Base-by-base conservation (phyloP, 2,888 invertebrate genomes). In the Callosobruchus maculatus region DNA sequence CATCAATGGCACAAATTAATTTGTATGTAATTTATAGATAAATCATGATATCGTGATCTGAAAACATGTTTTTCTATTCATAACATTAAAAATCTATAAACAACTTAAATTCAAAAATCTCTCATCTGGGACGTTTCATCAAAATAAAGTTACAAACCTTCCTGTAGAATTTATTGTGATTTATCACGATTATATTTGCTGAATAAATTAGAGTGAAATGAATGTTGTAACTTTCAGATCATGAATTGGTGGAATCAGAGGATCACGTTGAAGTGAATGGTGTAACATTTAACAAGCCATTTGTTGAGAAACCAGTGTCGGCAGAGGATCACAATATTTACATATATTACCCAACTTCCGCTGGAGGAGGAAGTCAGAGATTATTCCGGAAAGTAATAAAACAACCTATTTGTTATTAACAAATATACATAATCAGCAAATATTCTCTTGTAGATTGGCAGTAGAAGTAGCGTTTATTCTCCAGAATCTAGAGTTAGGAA, bases 251-350 rank as follows among this genome's bases (percentile, higher is more conserved):
- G 71, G 98, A 99, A 87, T 95, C 95, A 0, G 99, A 99, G 86
- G 98, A 99, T 87, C 97, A 97, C 82, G 97, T 99, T 2, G 98
- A 98, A 88, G 97, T 99, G 70, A 97, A 98, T 85, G 97, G 97
- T 5, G 93, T 95, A 30, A 93, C 93, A 22, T 98, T 99, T 85
- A 97, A 97, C 85, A 98, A 99, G 85, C 99, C 99, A 0, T 99
- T 99, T 88, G 99, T 99, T 21, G 99, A 99, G 89, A 99, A 99
- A 86, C 99, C 99, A 0, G 96, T 99, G 7, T 97, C 97, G 22
- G 99, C 99, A 0, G 99, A 99, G 88, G 99, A 99, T 88, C 99
- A 99, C 87, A 99, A 99, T 87, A 98, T 99, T 85, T 98, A 98
- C 86, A 99, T 99, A 82, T 99, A 99, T 87, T 99, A 99, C 88